Evolutionary conservation across 2,888 invertebrate species (phyloP).

Genomic region (Allygus modestus): DNA sequence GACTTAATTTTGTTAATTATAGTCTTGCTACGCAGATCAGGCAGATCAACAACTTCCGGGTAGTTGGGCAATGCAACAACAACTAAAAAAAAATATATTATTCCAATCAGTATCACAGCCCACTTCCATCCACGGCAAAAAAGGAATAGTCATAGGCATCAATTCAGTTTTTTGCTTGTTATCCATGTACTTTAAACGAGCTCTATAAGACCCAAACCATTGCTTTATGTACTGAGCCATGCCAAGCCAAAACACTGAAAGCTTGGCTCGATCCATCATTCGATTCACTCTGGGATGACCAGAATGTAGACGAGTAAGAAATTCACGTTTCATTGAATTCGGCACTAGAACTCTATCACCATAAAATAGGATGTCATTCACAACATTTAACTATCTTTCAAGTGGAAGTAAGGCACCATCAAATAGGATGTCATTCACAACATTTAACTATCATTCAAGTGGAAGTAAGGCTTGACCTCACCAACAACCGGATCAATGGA

Average conservation of each 20-base stretch:
- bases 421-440: too few relatives aligned
- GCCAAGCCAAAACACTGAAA: neutral
- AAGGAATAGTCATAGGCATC: neutral
- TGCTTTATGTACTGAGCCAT: neutral
- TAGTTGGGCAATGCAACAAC: neutral
- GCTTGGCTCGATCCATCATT: neutral
- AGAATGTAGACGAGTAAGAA: neutral
- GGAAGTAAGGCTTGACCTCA: neutral
- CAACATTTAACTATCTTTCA: neutral
- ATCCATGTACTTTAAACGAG: neutral
- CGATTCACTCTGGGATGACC: neutral
- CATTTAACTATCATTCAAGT: neutral
- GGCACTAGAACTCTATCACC: neutral
- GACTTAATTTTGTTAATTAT: neutral
- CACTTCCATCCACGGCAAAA: neutral
- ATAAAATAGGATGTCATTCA: neutral
- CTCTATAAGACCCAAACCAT: neutral
- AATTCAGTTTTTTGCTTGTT: neutral
- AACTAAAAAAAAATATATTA: neutral
- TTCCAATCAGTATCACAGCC: neutral
- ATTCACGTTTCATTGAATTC: neutral
- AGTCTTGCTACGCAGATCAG: neutral
- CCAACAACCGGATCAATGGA: neutral
- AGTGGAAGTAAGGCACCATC: neutral
- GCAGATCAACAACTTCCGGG: neutral